Evolutionary conservation across 2,113 vertebrate genomes (phyloP), one percentile per base, ranked within the genome.

Genomic region (Gadus chalcogrammus): DNA sequence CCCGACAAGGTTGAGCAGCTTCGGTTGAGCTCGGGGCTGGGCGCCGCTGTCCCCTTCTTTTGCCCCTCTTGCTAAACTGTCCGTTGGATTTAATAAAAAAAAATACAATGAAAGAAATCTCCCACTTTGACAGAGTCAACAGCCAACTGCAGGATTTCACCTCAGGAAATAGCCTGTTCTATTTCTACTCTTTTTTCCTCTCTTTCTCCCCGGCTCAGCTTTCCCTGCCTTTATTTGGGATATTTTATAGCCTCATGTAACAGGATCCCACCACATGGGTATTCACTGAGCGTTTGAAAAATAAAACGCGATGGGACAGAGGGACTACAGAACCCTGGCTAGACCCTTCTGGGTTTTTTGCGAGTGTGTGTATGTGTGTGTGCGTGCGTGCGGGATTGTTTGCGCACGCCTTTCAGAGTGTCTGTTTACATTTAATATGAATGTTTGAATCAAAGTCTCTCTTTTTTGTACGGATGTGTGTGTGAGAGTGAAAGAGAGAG

Each of bases 161-260:
- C 82, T 83, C 87, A 87, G 87, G 83, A 90, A 89, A 84, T 82
- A 65, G 82, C 60, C 77, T 1, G 61, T 78, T 80, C 82, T 83
- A 78, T 79, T 73, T 13, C 42, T 48, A 12, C 70, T 86, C 88
- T 89, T 84, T 48, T 48, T 48, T 48, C 42, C 42, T 13, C 42
- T 48, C 68, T 75, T 78, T 89, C 31, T 64, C 65, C 7, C 16
- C 13, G 70, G 59, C 64, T 72, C 70, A 72, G 55, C 63, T 72
- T 72, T 73, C 82, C 74, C 68, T 80, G 88, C 84, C 86, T 91
- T 90, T 87, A 89, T 91, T 91, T 87, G 89, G 87, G 88, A 85
- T 89, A 91, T 87, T 91, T 91, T 90, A 91, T 90, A 89, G 87
- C 80, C 85, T 72, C 79, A 13, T 88, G 88, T 87, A 91, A 91